These are phyloP conservation scores for Macrosoma leucophasiata DNA, from an alignment of 2,888 invertebrate species.

Conservation along the genomic window DNA sequence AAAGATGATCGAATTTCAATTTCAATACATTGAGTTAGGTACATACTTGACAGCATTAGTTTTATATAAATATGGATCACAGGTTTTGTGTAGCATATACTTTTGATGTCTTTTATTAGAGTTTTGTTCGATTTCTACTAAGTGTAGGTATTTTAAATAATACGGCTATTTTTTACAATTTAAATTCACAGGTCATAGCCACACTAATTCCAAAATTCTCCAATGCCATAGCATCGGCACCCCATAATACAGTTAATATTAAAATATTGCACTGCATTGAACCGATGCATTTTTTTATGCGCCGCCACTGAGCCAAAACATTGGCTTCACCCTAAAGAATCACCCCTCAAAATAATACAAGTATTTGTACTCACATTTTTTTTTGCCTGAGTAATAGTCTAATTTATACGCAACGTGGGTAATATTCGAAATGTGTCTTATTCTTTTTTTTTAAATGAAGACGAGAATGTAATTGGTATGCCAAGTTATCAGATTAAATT, in stretches of 20 bases:
- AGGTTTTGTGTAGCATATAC: too few relatives aligned
- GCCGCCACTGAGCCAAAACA: constrained; percentile 61
- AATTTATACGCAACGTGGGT: constrained; percentile 49
- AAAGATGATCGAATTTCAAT: too few relatives aligned
- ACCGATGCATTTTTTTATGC: constrained; percentile 70
- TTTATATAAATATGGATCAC: too few relatives aligned
- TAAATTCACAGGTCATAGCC: constrained; percentile 35
- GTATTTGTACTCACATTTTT: constrained; percentile 67
- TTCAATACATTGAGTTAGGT: too few relatives aligned
- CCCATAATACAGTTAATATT: constrained; percentile 71
- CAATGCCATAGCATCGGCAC: constrained; percentile 54
- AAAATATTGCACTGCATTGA: constrained; percentile 69
- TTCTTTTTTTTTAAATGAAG: too few relatives aligned
- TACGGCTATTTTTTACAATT: too few relatives aligned
- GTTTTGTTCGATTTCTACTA: too few relatives aligned
- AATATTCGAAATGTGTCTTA: constrained; percentile 40
- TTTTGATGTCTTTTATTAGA: too few relatives aligned
- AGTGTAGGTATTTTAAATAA: too few relatives aligned
- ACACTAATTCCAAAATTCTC: constrained; percentile 38
- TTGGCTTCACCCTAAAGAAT: constrained; percentile 53
- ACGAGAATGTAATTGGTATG: too few relatives aligned
- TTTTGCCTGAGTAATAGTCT: constrained; percentile 42
- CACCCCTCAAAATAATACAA: constrained; percentile 67
- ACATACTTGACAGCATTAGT: too few relatives aligned
- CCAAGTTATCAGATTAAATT: too few relatives aligned